Conservation (phyloP, 64 coral and sea anemone genomes). For the Montipora cactus region DNA sequence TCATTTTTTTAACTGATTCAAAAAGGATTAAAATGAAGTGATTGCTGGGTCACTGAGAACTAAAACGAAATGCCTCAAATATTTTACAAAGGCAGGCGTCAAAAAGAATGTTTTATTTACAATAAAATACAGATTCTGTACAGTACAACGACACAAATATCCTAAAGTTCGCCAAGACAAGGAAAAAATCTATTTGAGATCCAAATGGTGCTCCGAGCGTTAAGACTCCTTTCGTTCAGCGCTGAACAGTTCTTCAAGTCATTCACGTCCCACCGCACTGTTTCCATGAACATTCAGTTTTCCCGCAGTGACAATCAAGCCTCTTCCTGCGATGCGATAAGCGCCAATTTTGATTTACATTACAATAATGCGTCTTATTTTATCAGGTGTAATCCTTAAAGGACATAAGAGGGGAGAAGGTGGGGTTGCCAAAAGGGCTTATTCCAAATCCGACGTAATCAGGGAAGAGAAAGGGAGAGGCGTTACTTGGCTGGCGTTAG, state of each 20-base stretch:
- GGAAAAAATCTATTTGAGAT: neutral
- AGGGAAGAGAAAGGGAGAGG: no score
- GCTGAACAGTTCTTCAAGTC: no score
- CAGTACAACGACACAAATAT: neutral
- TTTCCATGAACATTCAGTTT: neutral
- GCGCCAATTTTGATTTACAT: no score
- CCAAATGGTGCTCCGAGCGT: neutral
- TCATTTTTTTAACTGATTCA: neutral
- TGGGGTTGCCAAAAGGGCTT: no score
- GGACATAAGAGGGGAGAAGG: no score
- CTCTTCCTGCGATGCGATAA: neutral
- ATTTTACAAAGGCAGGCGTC: neutral
- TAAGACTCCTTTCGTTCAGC: neutral
- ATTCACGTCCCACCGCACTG: neutral
- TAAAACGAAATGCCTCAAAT: neutral
- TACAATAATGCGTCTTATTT: no score
- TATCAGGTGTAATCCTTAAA: no score
- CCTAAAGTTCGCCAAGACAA: neutral
- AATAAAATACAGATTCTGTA: conserved; percentile 19
- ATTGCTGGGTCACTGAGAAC: no score
- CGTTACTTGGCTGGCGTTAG: no score
- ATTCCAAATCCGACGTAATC: no score
- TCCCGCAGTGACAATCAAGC: neutral
- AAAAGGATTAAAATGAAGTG: neutral
- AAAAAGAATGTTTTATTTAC: conserved; percentile 28